Evolutionary conservation across 2,888 invertebrate species (phyloP).

Genomic region (Serrognathus titanus): DNA sequence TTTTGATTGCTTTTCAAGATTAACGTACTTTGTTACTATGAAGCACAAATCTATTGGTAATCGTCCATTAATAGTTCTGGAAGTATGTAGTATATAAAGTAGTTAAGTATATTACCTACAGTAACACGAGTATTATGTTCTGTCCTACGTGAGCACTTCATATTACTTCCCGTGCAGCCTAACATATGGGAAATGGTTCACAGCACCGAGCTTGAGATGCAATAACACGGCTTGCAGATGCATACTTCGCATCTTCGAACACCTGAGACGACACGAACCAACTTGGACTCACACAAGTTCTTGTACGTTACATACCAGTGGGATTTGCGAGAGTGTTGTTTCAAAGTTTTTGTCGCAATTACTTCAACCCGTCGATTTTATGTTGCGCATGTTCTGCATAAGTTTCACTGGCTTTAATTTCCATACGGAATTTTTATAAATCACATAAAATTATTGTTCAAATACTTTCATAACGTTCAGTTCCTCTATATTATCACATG

Average conservation of each 20-base stretch:
- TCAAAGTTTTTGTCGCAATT: background rate
- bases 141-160: background rate
- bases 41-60: too few relatives aligned
- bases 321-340: background rate
- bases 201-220: background rate
- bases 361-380: background rate
- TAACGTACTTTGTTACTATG: too few relatives aligned
- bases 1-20: too few relatives aligned
- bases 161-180: conserved; percentile 1
- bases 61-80: too few relatives aligned
- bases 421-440: too few relatives aligned
- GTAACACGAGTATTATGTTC: background rate
- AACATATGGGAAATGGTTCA: conserved; percentile 2
- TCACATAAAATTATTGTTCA: too few relatives aligned
- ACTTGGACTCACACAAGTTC: background rate
- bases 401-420: too few relatives aligned
- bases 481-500: too few relatives aligned
- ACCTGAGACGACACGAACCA: background rate
- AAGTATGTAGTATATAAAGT: background rate
- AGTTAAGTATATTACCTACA: background rate
- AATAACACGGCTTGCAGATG: background rate
- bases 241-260: background rate
- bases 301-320: background rate
- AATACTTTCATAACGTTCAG: too few relatives aligned
- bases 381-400: too few relatives aligned